phyloP scores from a whole-genome alignment of 2,113 vertebrate genomes.

The Potamarius usumacintae region DNA sequence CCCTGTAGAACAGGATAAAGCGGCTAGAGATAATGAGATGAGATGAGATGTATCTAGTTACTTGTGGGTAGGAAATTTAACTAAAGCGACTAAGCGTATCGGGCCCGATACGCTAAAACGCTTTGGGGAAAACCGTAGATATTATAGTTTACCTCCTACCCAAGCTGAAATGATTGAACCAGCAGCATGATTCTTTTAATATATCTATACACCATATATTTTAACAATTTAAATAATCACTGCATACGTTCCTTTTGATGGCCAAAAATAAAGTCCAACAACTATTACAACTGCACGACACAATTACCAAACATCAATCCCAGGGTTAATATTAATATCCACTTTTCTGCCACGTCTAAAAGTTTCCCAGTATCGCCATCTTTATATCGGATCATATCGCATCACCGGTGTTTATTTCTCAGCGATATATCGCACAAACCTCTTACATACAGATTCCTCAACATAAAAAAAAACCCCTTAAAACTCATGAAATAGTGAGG shows the following conservation, averaged over 20 bases:
- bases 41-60: too few species aligned
- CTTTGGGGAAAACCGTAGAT: too few species aligned
- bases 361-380: background rate
- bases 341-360: background rate
- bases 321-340: background rate
- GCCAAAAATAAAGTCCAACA: background rate
- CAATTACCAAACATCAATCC: background rate
- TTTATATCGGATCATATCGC: background rate
- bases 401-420: background rate
- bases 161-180: background rate
- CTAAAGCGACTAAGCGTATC: too few species aligned
- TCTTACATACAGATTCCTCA: background rate
- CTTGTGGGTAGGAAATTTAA: too few species aligned
- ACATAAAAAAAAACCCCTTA: background rate
- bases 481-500: background rate
- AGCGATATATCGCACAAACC: background rate
- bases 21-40: too few species aligned
- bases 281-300: background rate
- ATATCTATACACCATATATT: background rate
- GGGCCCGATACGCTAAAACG: too few species aligned
- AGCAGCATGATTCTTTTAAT: background rate
- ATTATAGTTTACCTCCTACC: too few species aligned
- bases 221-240: background rate
- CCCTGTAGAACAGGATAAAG: too few species aligned
- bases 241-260: background rate